These are phyloP conservation scores for Sinosuthora webbiana DNA, from an alignment of 2,113 vertebrate genomes.

Conservation along the genomic window DNA sequence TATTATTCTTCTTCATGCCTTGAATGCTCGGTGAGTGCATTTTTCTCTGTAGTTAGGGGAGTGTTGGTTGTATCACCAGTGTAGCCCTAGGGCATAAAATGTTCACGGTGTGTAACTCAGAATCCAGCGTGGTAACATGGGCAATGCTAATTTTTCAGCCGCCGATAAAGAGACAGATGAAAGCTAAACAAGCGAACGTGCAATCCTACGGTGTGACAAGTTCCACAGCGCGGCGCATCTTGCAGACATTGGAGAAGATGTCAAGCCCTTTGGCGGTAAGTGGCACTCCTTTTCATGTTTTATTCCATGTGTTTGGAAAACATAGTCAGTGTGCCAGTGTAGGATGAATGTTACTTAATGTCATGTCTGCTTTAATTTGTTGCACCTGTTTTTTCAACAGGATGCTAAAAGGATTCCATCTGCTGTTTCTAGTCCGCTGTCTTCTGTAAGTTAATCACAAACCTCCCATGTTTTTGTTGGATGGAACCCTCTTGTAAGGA, in stretches of 20 bases:
- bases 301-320: not conserved
- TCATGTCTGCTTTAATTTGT: not conserved
- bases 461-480: not conserved
- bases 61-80: not conserved
- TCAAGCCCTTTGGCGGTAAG: constrained; percentile 93
- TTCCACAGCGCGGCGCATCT: constrained; percentile 90
- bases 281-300: not conserved
- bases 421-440: constrained; percentile 74
- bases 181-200: constrained; percentile 86
- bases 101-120: fast-evolving
- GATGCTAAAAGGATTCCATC: constrained; percentile 95
- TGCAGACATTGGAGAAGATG: constrained; percentile 96
- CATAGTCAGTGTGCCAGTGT: not conserved
- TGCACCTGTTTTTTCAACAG: constrained; percentile 68
- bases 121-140: not conserved
- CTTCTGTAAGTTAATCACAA: constrained; percentile 80
- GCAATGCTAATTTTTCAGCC: constrained; percentile 72
- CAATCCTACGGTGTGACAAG: constrained; percentile 93
- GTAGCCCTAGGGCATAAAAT: not conserved
- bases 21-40: not conserved
- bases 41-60: not conserved
- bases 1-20: not conserved
- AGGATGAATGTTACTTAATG: not conserved
- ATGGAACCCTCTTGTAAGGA: not conserved
- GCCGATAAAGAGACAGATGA: constrained; percentile 90